A percentile compares a stretch with the other conserved stretches of the same genome.
These are phyloP conservation scores for Thalassophryne amazonica DNA, from an alignment of 2,797 vertebrate genomes.

Conservation along the genomic window DNA sequence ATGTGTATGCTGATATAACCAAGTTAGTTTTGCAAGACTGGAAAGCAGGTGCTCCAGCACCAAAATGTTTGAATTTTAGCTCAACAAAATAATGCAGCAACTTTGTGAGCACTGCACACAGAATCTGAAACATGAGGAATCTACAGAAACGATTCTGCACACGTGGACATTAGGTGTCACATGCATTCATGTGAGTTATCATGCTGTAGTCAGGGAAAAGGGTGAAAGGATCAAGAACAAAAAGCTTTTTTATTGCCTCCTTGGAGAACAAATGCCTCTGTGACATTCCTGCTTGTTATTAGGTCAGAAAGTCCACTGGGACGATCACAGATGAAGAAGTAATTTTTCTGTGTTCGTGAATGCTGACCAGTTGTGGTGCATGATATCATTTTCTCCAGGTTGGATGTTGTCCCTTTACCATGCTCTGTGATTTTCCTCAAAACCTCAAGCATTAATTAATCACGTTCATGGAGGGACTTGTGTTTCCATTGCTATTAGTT, in stretches of 20 bases:
- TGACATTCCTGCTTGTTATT: slow-evolving; percentile 65
- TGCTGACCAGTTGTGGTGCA: slow-evolving; percentile 48
- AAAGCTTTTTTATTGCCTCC: background rate
- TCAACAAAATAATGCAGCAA: no score
- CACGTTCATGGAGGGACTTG: no score
- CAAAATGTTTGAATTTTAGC: no score
- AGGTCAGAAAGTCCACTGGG: slow-evolving; percentile 62
- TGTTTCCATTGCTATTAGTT: no score
- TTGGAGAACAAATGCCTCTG: slow-evolving; percentile 38
- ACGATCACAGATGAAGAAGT: slow-evolving; percentile 56
- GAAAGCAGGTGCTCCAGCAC: no score
- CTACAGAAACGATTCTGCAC: no score
- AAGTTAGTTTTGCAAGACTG: no score
- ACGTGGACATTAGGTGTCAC: no score
- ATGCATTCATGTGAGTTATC: background rate
- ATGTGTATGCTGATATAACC: no score
- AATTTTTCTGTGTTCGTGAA: slow-evolving; percentile 39
- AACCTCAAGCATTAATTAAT: background rate
- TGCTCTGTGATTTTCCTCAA: background rate
- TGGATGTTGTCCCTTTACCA: background rate
- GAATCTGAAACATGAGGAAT: no score
- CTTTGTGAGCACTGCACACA: no score
- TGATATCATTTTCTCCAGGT: slow-evolving; percentile 26
- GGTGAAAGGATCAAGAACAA: slow-evolving; percentile 32
- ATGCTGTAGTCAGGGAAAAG: background rate